phyloP scores from a whole-genome alignment of 2,113 vertebrate genomes.

The Pleuronectes platessa region DNA sequence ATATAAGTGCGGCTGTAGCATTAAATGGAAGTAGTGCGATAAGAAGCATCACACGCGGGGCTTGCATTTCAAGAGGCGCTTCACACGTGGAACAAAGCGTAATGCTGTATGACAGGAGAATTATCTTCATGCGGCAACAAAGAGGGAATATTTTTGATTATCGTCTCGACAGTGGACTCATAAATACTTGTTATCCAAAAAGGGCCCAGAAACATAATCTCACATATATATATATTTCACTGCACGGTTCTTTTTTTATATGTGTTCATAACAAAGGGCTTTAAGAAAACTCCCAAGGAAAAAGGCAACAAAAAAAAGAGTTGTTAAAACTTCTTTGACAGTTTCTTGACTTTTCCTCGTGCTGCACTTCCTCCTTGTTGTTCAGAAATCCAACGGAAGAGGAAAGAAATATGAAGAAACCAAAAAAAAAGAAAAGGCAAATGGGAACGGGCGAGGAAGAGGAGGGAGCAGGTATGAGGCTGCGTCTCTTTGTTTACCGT shows the following conservation, averaged over 20 bases:
- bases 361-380: conserved; percentile 72
- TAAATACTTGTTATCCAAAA: conserved; percentile 41
- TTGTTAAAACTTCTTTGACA: conserved; percentile 80
- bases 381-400: conserved; percentile 76
- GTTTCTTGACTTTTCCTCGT: conserved; percentile 77
- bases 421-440: conserved; percentile 20
- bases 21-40: conserved; percentile 47
- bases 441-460: conserved; percentile 44
- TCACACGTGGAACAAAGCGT: conserved; percentile 30
- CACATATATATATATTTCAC: conserved; percentile 1
- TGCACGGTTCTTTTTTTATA: conserved; percentile 11
- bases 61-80: conserved; percentile 38
- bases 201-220: conserved; percentile 41
- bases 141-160: conserved; percentile 37
- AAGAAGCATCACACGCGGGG: conserved; percentile 43
- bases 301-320: conserved; percentile 38
- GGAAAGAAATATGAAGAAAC: neutral
- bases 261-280: conserved; percentile 39
- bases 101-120: conserved; percentile 52
- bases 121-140: conserved; percentile 39
- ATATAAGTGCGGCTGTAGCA: conserved; percentile 59
- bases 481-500: conserved; percentile 81
- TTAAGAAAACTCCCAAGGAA: conserved; percentile 39
- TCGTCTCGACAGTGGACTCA: conserved; percentile 26
- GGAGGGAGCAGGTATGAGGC: conserved; percentile 55